A percentile compares a stretch with the other conserved stretches of the same genome.
Conservation (phyloP, 2,797 vertebrate genomes). For the Centroberyx gerrardi region DNA sequence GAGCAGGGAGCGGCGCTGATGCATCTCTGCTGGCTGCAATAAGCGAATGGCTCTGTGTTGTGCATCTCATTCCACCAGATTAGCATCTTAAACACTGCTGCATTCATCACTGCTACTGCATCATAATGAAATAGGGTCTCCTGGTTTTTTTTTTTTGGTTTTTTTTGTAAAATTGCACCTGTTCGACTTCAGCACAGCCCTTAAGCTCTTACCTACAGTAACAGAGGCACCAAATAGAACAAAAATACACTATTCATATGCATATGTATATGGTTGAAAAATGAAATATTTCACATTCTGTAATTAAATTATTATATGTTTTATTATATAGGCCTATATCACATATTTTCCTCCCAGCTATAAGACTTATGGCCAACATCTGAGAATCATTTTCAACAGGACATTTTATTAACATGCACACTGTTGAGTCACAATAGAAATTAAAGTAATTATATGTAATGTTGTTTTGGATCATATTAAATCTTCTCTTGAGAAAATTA, state of each 20-base stretch:
- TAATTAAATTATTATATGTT: conserved; percentile 3
- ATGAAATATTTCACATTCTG: background rate
- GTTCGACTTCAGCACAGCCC: conserved; percentile 52
- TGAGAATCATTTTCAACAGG: conserved; percentile 8
- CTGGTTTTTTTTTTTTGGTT: conserved; percentile 34
- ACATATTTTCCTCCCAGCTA: background rate
- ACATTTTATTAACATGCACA: background rate
- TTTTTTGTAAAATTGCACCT: conserved; percentile 66
- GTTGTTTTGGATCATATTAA: conserved; percentile 20
- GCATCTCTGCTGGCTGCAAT: conserved; percentile 72
- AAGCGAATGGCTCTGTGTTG: conserved; percentile 62
- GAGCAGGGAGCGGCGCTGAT: conserved; percentile 59
- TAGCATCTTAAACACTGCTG: conserved; percentile 78
- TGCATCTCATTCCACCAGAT: conserved; percentile 79
- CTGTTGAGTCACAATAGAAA: conserved; percentile 13
- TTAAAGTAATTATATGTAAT: conserved; percentile 9
- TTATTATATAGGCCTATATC: background rate
- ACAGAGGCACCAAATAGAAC: background rate
- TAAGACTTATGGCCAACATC: conserved; percentile 4
- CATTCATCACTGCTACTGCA: conserved; percentile 73
- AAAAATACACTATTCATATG: background rate
- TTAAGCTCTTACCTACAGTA: conserved; percentile 9
- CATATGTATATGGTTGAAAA: conserved; percentile 12
- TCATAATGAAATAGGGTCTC: conserved; percentile 65
- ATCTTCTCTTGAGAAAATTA: background rate